Evolutionary conservation across 2,888 invertebrate species (phyloP).

Genomic region (Eupsilia transversa): DNA sequence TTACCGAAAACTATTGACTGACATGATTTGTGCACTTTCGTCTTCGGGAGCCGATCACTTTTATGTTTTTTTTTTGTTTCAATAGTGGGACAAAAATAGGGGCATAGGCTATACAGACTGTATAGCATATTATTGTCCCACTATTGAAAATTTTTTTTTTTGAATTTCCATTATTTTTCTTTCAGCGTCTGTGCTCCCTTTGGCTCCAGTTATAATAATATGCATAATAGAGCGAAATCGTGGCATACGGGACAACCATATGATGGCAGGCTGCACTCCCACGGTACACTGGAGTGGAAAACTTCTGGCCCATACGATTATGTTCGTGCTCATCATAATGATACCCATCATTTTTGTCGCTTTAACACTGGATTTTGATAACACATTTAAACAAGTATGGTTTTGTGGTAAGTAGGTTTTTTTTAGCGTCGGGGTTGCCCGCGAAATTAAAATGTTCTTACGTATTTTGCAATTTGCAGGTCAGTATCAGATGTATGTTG

Average conservation of each 20-base stretch:
- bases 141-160: too few relatives aligned
- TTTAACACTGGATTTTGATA: constrained; percentile 33
- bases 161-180: not conserved
- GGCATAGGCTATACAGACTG: too few relatives aligned
- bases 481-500: too few relatives aligned
- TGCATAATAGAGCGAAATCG: constrained; percentile 32
- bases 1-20: too few relatives aligned
- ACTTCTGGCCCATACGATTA: constrained; percentile 32
- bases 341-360: constrained; percentile 12
- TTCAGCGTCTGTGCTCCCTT: constrained; percentile 43
- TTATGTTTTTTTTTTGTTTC: too few relatives aligned
- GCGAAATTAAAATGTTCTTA: too few relatives aligned
- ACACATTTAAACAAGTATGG: constrained; percentile 27
- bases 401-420: constrained; percentile 35
- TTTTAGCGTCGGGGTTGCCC: not conserved
- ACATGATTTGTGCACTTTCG: too few relatives aligned
- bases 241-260: constrained; percentile 46
- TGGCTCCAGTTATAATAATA: constrained; percentile 37
- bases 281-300: constrained; percentile 45
- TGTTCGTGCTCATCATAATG: constrained; percentile 15
- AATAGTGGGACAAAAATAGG: too few relatives aligned
- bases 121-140: too few relatives aligned
- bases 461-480: too few relatives aligned
- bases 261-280: constrained; percentile 55
- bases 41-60: too few relatives aligned